Base-by-base conservation (phyloP, 2,888 invertebrate species). In the Calephelis perditalis region DNA sequence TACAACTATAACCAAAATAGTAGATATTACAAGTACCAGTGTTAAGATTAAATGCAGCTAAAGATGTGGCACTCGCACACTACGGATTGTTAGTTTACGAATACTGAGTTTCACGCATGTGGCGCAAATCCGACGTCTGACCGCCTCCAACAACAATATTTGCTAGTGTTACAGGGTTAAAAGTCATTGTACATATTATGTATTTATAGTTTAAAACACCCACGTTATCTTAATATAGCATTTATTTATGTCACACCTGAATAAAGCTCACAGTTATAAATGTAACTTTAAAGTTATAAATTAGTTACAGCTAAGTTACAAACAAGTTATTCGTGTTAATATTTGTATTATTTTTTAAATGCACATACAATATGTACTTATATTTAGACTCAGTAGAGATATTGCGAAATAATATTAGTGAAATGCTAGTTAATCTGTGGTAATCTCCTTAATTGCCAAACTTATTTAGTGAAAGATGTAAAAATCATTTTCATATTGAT, bases 361-460 rank as follows among this genome's bases (percentile, higher is more conserved):
- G 40, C 40, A 40, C 49, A 49, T 49, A 49, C 49, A 26, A 10
- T 26, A 49, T 49, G 49, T 49, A 49, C 49, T 49, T 49, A 49
- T 26, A 49, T 26, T 49, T 26, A 10, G 26, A 26, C 62, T 62
- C 62, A 62, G 63, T 62, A 57, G 64, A 64, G 63, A 64, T 63
- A 65, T 61, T 63, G 58, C 63, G 60, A 60, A 57, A 49, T 65
- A 64, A 64, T 61, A 58, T 61, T 62, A 66, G 73, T 69, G 67
- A 68, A 73, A 71, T 72, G 66, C 72, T 56, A 64, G 74, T 77
- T 81, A 77, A 79, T 78, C 88, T 90, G 89, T 90, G 89, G 86
- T 88, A 84, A 85, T 90, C 89, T 89, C 89, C 89, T 78, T 88
- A 87, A 86, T 87, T 89, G 89, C 89, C 89, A 90, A 90, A 89